Conservation (phyloP, 2,797 vertebrate genomes). For the Halcyon badia region DNA sequence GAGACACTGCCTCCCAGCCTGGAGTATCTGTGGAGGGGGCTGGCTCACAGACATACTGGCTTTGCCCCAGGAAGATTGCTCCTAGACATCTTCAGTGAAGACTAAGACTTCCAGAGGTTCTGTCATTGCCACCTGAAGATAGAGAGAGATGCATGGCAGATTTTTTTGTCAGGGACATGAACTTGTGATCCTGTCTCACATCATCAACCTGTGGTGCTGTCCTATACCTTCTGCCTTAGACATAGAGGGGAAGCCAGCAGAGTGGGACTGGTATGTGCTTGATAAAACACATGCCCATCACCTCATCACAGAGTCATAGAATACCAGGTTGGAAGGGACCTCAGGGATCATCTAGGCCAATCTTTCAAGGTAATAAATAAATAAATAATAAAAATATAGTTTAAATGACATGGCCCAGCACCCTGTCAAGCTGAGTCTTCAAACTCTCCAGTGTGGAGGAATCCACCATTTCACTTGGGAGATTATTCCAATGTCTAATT, state of each 20-base stretch:
- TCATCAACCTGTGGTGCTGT: not conserved
- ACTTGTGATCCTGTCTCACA: not conserved
- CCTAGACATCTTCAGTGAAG: not conserved
- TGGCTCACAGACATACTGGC: not conserved
- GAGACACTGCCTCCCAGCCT: not conserved
- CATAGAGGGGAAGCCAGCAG: not conserved
- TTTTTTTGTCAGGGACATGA: not conserved
- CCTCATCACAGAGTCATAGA: not conserved
- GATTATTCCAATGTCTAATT: too few species aligned
- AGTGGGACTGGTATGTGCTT: not conserved
- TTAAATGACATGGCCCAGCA: too few species aligned
- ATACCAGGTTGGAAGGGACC: too few species aligned
- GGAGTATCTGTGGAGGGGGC: not conserved
- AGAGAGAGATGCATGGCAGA: not conserved
- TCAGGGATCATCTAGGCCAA: too few species aligned
- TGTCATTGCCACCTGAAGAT: not conserved
- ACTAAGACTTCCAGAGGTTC: not conserved
- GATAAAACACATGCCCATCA: not conserved
- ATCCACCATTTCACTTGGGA: too few species aligned
- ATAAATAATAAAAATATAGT: too few species aligned
- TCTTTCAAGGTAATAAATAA: too few species aligned
- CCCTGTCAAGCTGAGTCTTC: too few species aligned
- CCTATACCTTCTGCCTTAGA: not conserved
- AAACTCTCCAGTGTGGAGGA: too few species aligned
- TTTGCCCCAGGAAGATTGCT: not conserved